Conservation (phyloP, 2,888 invertebrate species). For the Melinaea marsaeus region DNA sequence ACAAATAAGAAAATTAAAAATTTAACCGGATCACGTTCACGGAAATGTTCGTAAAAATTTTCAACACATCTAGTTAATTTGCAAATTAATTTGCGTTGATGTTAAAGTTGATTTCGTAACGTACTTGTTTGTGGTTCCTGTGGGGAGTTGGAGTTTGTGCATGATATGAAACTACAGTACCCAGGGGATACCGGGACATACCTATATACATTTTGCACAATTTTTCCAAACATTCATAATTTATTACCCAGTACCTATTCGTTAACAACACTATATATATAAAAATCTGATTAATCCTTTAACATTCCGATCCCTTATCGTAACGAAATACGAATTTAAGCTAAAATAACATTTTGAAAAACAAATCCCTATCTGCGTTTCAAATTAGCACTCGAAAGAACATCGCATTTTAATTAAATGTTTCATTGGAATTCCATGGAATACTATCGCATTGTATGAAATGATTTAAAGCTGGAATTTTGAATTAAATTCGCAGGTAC, state of each 20-base stretch:
- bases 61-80: conserved; percentile 20
- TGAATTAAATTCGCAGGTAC: conserved; percentile 43
- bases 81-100: conserved; percentile 22
- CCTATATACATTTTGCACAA: neutral
- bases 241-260: too few species aligned
- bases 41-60: conserved; percentile 11
- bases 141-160: conserved; percentile 15
- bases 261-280: neutral
- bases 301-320: neutral
- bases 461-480: conserved; percentile 46
- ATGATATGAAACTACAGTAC: neutral
- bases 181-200: neutral
- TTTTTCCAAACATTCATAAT: too few species aligned
- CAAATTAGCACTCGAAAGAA: conserved; percentile 30
- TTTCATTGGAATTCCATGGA: conserved; percentile 41
- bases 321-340: neutral
- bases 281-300: neutral
- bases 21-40: conserved; percentile 11
- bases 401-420: conserved; percentile 33
- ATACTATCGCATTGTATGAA: conserved; percentile 44
- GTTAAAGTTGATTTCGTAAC: conserved; percentile 20
- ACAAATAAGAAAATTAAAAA: conserved; percentile 15
- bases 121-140: conserved; percentile 21
- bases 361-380: conserved; percentile 20
- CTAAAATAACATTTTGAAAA: conserved; percentile 11